phyloP scores from a whole-genome alignment of 2,888 invertebrate genomes.

The Leptopterna dolabrata region DNA sequence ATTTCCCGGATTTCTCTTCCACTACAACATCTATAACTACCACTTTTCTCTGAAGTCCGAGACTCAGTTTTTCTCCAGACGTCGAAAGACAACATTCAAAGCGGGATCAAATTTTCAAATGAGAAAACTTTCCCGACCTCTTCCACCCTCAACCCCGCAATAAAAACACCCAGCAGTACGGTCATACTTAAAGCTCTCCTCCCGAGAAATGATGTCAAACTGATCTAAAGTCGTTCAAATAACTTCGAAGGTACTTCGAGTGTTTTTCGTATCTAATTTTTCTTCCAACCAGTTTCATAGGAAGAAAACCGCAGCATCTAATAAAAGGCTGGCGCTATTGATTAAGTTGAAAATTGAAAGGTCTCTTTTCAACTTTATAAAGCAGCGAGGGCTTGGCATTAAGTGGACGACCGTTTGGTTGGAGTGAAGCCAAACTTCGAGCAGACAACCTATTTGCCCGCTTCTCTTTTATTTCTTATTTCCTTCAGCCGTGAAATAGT shows the following conservation, averaged over 20 bases:
- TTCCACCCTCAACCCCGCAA: background rate
- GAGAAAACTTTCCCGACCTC: background rate
- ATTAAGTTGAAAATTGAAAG: slow-evolving; percentile 39
- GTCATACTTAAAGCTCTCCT: background rate
- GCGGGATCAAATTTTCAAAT: background rate
- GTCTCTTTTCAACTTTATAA: slow-evolving; percentile 45
- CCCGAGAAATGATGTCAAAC: background rate
- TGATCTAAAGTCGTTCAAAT: background rate
- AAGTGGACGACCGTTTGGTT: slow-evolving; percentile 10
- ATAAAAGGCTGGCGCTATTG: slow-evolving; percentile 19
- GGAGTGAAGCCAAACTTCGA: slow-evolving; percentile 26
- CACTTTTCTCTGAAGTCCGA: background rate
- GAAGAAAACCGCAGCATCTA: background rate
- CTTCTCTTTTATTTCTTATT: background rate
- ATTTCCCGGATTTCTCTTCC: background rate
- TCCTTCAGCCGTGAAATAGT: background rate
- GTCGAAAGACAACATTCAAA: background rate
- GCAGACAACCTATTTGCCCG: background rate
- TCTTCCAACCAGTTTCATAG: background rate
- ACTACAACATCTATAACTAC: background rate
- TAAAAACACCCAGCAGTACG: background rate
- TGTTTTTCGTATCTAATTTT: background rate
- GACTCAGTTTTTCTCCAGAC: background rate
- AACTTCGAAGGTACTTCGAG: background rate
- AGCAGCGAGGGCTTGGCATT: slow-evolving; percentile 37